Evolutionary conservation across 2,888 invertebrate species (phyloP), one percentile per base, ranked within the genome.

Genomic region (Hirtodrosophila histrioides): DNA sequence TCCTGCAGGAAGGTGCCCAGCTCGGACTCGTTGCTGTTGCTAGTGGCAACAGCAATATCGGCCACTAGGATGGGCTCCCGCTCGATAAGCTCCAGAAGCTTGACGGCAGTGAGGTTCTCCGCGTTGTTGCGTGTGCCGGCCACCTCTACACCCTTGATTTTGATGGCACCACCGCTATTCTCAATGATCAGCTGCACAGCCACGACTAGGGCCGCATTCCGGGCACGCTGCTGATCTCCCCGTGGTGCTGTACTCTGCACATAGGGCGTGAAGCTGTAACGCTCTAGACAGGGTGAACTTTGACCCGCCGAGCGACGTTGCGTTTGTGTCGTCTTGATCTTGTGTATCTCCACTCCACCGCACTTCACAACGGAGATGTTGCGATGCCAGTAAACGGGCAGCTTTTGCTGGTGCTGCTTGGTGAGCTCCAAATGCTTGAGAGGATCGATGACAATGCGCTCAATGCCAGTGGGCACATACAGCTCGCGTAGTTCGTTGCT

Each of bases 241-340:
- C 90, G 86, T 17, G 88, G 69, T 0, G 91, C 92, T 45, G 93
- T 92, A 11, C 87, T 88, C 89, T 94, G 94, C 68, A 94, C 93
- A 88, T 96, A 95, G 0, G 98, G 96, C 44, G 96, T 92, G 90
- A 98, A 98, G 33, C 93, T 92, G 92, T 96, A 97, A 75, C 94
- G 94, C 92, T 99, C 98, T 10, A 97, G 92, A 83, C 95, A 95
- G 23, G 98, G 97, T 23, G 95, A 88, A 8, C 94, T 92, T 92
- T 98, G 97, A 23, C 93, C 92, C 88, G 95, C 94, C 75, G 95
- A 94, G 64, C 97, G 94, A 45, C 96, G 94, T 49, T 98, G 97
- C 4, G 98, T 97, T 54, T 97, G 92, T 63, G 96, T 96, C 0
- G 97, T 96, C 92, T 97, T 98, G 90, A 98, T 93, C 55, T 97